These are phyloP conservation scores for Lucilia cuprina DNA, from an alignment of 1,140 invertebrate genomes.

Conservation along the genomic window DNA sequence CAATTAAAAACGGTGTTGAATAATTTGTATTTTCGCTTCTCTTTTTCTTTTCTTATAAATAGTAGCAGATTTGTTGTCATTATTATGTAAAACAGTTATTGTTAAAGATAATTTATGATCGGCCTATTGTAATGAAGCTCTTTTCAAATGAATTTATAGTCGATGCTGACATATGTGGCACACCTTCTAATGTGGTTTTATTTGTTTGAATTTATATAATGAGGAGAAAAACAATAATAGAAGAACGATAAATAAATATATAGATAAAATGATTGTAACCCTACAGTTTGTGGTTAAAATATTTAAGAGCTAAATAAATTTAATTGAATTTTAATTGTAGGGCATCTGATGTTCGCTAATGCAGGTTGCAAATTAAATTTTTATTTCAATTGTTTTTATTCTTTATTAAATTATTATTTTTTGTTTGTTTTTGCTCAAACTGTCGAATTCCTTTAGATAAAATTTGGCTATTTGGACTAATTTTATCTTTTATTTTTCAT, in stretches of 20 bases:
- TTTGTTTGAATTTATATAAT: not conserved
- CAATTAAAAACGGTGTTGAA: not conserved
- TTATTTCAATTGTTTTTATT: no score
- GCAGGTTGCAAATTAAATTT: no score
- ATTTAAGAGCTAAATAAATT: no score
- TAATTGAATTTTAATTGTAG: no score
- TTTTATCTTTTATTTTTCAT: not conserved
- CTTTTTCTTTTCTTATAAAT: not conserved
- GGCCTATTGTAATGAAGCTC: slow-evolving; percentile 17
- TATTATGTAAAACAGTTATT: slow-evolving; percentile 27
- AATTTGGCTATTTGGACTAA: not conserved
- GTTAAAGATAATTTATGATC: slow-evolving; percentile 28
- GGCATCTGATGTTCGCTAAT: no score
- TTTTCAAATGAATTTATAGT: not conserved
- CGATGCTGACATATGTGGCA: slow-evolving; percentile 22
- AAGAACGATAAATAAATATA: not conserved
- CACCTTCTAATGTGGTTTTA: not conserved
- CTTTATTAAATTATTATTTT: no score
- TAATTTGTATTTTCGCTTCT: not conserved
- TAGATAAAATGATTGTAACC: not conserved
- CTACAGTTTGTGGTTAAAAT: no score
- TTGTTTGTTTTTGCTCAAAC: not conserved
- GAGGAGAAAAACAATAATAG: not conserved
- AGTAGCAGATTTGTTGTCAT: slow-evolving; percentile 23
- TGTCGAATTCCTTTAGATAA: not conserved